These are phyloP conservation scores for Dasyurus viverrinus DNA, from an alignment of 2,113 vertebrate species.

Conservation along the genomic window DNA sequence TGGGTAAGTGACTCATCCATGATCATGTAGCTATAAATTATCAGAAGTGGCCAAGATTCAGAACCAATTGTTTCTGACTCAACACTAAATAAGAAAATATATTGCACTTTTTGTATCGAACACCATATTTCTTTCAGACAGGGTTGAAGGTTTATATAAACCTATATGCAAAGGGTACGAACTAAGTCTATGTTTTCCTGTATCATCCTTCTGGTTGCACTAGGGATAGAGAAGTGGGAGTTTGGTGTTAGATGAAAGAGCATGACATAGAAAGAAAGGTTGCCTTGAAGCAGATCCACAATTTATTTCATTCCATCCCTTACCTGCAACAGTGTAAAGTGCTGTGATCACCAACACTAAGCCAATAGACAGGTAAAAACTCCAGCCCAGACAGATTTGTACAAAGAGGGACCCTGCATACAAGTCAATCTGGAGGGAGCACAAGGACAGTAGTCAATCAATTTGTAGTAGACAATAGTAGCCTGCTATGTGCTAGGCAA, in stretches of 20 bases:
- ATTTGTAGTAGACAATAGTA: too few relatives aligned
- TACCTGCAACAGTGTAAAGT: conserved; percentile 93
- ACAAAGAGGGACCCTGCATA: conserved; percentile 93
- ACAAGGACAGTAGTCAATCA: neutral
- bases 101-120: neutral
- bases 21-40: neutral
- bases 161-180: neutral
- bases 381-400: conserved; percentile 95
- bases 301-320: neutral
- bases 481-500: neutral
- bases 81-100: neutral
- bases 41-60: neutral
- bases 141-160: neutral
- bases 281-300: neutral
- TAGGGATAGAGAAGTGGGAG: neutral
- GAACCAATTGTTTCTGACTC: neutral
- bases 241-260: neutral
- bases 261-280: neutral
- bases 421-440: conserved; percentile 87
- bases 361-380: conserved; percentile 91
- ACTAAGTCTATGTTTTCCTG: neutral
- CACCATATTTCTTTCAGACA: neutral
- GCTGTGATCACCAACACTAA: conserved; percentile 91
- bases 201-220: neutral
- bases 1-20: neutral